Evolutionary conservation across 2,113 vertebrate genomes (phyloP).

Genomic region (Neotoma lepida): DNA sequence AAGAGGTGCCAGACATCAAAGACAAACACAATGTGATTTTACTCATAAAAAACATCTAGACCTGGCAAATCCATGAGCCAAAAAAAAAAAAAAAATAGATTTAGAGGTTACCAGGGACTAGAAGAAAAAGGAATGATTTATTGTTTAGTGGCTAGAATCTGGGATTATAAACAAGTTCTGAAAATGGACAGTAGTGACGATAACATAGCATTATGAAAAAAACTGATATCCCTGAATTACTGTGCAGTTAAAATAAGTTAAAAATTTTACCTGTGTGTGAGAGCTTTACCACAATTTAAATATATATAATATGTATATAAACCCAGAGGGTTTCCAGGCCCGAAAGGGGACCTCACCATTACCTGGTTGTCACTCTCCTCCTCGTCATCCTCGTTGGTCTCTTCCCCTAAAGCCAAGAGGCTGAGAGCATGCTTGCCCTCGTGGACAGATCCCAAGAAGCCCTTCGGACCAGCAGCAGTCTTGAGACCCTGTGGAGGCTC

Average conservation of each 20-base stretch:
- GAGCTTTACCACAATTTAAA: not conserved
- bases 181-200: not conserved
- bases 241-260: not conserved
- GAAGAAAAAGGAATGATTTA: not conserved
- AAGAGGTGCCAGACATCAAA: not conserved
- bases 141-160: not conserved
- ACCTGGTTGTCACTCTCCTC: slow-evolving; percentile 84
- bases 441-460: slow-evolving; percentile 77
- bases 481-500: slow-evolving; percentile 68
- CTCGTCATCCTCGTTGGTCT: slow-evolving; percentile 80
- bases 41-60: not conserved
- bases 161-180: not conserved
- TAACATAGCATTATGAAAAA: not conserved
- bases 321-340: not conserved
- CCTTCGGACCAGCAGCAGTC: slow-evolving; percentile 25
- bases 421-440: slow-evolving; percentile 81
- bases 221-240: not conserved
- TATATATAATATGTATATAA: not conserved
- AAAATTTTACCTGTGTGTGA: not conserved
- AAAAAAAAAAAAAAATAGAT: not conserved
- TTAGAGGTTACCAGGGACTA: not conserved
- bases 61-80: not conserved
- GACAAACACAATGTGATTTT: not conserved
- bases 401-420: slow-evolving; percentile 78
- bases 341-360: not conserved